Evolutionary conservation across 2,113 vertebrate species (phyloP).

Genomic region (Equus przewalskii): DNA sequence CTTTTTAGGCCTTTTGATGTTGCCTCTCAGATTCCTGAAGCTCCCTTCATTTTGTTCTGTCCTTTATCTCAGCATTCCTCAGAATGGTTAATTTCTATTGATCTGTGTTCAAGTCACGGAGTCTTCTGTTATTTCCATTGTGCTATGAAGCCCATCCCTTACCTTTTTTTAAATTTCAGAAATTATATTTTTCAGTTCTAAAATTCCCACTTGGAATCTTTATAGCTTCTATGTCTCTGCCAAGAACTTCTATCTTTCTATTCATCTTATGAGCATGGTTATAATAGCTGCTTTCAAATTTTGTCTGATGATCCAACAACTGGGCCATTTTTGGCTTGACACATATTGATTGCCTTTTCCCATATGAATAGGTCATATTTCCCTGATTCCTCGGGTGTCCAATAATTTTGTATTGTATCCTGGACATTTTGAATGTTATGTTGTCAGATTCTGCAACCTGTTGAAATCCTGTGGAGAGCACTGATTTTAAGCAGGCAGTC

Average conservation of each 20-base stretch:
- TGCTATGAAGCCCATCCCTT: background rate
- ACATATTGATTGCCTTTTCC: background rate
- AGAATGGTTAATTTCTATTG: background rate
- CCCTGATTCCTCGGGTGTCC: background rate
- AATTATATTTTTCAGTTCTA: constrained; percentile 19
- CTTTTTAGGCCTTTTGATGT: background rate
- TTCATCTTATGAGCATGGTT: background rate
- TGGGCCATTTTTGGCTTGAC: background rate
- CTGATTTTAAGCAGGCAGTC: background rate
- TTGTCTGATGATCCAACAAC: background rate
- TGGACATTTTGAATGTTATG: background rate
- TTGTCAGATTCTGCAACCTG: background rate
- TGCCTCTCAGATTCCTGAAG: background rate
- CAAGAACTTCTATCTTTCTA: background rate
- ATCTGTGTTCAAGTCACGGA: background rate
- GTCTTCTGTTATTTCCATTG: background rate
- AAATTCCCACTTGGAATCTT: background rate
- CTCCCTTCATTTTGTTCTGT: background rate
- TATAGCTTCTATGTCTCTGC: background rate
- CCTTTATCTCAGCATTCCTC: background rate
- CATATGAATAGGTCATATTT: background rate
- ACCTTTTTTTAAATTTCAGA: background rate
- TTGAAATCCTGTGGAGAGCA: background rate
- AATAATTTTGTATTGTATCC: background rate
- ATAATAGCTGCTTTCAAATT: background rate